phyloP scores from a whole-genome alignment of 2,797 vertebrate species.

The Heteromormyrus szaboi region DNA sequence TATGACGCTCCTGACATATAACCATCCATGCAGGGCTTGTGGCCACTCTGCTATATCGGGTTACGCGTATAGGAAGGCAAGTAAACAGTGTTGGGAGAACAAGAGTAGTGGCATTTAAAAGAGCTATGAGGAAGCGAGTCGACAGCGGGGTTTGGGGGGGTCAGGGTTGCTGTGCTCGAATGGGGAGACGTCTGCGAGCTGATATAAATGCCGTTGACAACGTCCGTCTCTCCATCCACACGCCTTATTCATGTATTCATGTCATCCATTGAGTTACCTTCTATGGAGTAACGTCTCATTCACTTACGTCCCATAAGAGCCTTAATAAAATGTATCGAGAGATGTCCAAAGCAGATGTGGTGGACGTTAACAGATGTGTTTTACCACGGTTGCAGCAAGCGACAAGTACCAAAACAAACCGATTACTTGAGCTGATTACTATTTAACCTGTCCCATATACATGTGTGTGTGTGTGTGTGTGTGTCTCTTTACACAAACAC shows the following conservation, averaged over 20 bases:
- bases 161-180: slow-evolving; percentile 54
- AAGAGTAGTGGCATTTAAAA: slow-evolving; percentile 70
- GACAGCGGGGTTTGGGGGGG: slow-evolving; percentile 61
- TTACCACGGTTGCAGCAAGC: not conserved
- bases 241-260: slow-evolving; percentile 12
- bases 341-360: not conserved
- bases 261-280: not conserved
- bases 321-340: not conserved
- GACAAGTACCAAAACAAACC: not conserved
- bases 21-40: slow-evolving; percentile 62
- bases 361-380: not conserved
- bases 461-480: too few relatives aligned
- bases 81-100: slow-evolving; percentile 45
- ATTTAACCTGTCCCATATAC: not conserved
- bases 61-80: slow-evolving; percentile 61
- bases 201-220: slow-evolving; percentile 33
- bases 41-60: slow-evolving; percentile 67
- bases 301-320: not conserved
- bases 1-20: slow-evolving; percentile 69
- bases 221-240: not conserved
- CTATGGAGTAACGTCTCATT: not conserved
- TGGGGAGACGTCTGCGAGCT: slow-evolving; percentile 55
- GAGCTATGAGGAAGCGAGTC: slow-evolving; percentile 53
- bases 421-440: not conserved
- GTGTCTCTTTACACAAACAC: not conserved